phyloP scores from a whole-genome alignment of 2,113 vertebrate species.

The Calypte anna region DNA sequence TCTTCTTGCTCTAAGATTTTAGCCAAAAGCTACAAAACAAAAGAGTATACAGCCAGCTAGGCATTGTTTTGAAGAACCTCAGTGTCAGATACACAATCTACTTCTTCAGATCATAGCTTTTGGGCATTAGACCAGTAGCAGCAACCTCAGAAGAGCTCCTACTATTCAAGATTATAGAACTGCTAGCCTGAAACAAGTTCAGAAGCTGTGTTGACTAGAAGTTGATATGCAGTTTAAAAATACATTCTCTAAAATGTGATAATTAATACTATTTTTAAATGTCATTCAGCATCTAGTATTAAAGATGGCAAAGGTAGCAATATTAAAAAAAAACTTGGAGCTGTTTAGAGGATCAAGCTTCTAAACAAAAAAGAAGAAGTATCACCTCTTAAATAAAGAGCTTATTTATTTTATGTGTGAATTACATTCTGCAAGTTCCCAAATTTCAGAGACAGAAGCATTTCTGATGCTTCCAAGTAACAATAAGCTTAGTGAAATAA shows the following conservation, averaged over 20 bases:
- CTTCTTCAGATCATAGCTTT: neutral
- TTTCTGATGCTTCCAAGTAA: constrained; percentile 1
- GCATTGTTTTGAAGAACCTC: neutral
- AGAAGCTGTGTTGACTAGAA: neutral
- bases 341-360: neutral
- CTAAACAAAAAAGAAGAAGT: neutral
- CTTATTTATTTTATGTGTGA: neutral
- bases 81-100: neutral
- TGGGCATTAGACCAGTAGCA: neutral
- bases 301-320: neutral
- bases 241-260: neutral
- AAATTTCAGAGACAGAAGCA: neutral
- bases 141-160: neutral
- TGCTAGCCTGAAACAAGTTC: neutral
- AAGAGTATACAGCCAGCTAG: neutral
- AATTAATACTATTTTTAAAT: neutral
- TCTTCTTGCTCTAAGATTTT: neutral
- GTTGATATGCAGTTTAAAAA: neutral
- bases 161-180: neutral
- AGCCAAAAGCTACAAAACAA: constrained; percentile 14
- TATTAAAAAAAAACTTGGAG: neutral
- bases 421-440: neutral
- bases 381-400: neutral
- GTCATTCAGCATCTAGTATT: neutral
- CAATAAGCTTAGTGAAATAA: neutral